Evolutionary conservation across 2,888 invertebrate genomes (phyloP), one percentile per base, ranked within the genome.

Genomic region (Drosophila pseudotakahashii): DNA sequence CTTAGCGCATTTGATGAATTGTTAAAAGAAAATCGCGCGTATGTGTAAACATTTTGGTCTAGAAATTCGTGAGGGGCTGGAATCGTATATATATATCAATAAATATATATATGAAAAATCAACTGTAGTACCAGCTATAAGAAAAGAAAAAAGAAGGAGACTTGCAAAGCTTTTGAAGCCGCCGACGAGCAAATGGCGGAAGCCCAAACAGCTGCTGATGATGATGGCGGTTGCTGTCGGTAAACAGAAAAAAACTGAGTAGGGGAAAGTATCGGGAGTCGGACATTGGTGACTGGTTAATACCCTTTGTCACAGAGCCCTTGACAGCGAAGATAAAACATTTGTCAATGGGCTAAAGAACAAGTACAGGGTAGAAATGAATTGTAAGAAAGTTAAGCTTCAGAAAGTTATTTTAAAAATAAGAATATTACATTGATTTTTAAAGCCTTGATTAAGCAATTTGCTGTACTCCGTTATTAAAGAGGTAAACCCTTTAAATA

Each of bases 1-100:
- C 83, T 88, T 81, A 80, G 71, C 77, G 76, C 78, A 76, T 80
- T 89, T 88, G 89, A 88, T 88, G 89, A 89, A 88, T 88, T 89
- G 87, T 79, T 81, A 77, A 87, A 81, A 79, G 86, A 79, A 83
- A 88, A 78, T 79, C 79, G 82, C 77, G 81, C 81, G 84, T 88
- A 81, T 83, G 81, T 84, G 88, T 88, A 82, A 85, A 81, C 80
- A 86, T 73, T 70, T 73, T 78, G 81, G 87, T 83, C 84, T 82
- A 82, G 45, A 52, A 58, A 62, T 62, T 32, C 23, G 42, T 48
- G 47, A 39, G 48, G 39, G 42, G 67, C 37, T 57, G 55, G 32
- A 52, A 23, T 13, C 6, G 30, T 36, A 34, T 16, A 26, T 11
- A 16, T 13, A 16, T 42, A 19, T 6, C 4, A 5, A n/a, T 41